Base-by-base conservation (phyloP, 1,140 invertebrate genomes). In the Cataglyphis hispanica region DNA sequence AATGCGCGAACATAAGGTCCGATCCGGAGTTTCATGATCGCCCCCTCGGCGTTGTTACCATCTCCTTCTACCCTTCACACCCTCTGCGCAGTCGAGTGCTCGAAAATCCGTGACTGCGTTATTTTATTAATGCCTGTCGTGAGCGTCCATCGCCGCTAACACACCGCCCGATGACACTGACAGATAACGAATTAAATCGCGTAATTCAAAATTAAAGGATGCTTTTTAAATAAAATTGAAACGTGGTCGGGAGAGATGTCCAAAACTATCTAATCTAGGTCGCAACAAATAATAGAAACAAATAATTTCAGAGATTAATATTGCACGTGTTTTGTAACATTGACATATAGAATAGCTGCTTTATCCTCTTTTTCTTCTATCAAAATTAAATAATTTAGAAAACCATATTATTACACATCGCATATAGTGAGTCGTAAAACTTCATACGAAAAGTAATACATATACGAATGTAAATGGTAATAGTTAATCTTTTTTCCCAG, bases 1-100 rank as follows among this genome's bases (percentile, higher is more conserved):
- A 87, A 94, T 87, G 89, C 91, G 91, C 91, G 93, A 93, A 94
- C 93, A 94, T 94, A 94, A 91, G 93, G 93, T 93, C 90, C 64
- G 75, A 86, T 89, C 16, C 87, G 89, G 64, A 31, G 84, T 89
- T 85, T 89, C 86, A 43, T 74, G 75, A 80, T 90, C 91, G 90
- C 56, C 78, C 83, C 63, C 53, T 64, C 67, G 50, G n/a, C 5
- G 16, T 25, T 58, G 5, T 13, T 10, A 25, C 13, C 25, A 37
- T 70, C 40, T 31, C 56, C 31, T 64, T 53, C 46, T 66, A 60
- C n/a, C 43, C 25, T 27, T 61, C 56, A 19, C 78, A 22, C 66
- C 72, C 78, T 43, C 19, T 56, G 69, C 13, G 37, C 84, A 85
- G 70, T 83, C 84, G 85, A 90, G 85, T 90, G 84, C 56, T 40